A percentile compares a stretch with the other conserved stretches of the same genome.
phyloP scores from a whole-genome alignment of 2,797 vertebrate species.

The Tinamus major region DNA sequence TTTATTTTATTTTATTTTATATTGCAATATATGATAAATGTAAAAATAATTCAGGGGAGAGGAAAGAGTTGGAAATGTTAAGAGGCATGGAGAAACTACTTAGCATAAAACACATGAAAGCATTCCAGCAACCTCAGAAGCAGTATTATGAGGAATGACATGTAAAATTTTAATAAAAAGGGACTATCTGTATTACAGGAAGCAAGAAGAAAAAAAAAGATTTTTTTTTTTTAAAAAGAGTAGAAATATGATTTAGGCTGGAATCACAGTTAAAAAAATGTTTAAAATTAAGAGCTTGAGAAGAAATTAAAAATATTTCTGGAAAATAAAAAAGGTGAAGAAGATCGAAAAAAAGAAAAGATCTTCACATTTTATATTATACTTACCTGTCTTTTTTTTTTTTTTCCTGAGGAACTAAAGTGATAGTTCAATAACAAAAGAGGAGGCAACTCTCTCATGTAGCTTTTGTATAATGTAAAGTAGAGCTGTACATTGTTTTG shows the following conservation, averaged over 20 bases:
- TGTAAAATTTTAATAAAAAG: not conserved
- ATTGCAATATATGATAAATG: not conserved
- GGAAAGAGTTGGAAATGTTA: not conserved
- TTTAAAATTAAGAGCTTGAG: not conserved
- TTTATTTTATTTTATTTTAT: no score
- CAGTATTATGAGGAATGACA: not conserved
- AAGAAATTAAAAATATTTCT: not conserved
- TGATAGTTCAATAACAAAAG: not conserved
- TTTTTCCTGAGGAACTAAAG: not conserved
- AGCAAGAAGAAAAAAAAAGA: not conserved
- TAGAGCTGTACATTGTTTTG: not conserved
- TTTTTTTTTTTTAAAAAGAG: no score
- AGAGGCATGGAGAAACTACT: not conserved
- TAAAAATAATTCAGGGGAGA: not conserved
- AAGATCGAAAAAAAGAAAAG: not conserved
- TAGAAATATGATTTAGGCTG: not conserved
- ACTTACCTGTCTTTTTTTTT: not conserved
- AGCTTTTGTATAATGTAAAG: not conserved
- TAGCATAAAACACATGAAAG: not conserved
- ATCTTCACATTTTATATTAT: not conserved
- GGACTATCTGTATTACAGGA: not conserved
- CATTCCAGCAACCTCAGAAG: not conserved
- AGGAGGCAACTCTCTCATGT: not conserved
- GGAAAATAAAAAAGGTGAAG: not conserved
- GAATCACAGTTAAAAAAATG: not conserved